phyloP scores from a whole-genome alignment of 2,113 vertebrate species.

The Neofelis nebulosa region DNA sequence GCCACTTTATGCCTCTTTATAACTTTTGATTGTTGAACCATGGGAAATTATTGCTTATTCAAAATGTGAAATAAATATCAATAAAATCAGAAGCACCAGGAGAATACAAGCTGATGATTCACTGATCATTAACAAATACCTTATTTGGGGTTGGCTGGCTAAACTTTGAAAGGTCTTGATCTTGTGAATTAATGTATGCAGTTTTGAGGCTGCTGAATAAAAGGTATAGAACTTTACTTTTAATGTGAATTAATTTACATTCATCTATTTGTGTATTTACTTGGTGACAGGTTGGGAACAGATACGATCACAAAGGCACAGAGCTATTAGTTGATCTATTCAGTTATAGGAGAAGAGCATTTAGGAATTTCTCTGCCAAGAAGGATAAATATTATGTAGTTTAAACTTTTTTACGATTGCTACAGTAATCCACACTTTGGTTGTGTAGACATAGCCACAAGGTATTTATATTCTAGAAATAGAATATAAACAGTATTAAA shows the following conservation, averaged over 20 bases:
- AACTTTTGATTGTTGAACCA: not conserved
- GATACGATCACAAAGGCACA: not conserved
- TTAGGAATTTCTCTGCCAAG: not conserved
- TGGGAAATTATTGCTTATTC: not conserved
- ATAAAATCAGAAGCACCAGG: not conserved
- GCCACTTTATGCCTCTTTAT: not conserved
- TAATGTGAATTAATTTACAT: not conserved
- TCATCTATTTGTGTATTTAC: not conserved
- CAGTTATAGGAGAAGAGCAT: not conserved
- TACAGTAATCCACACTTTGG: not conserved
- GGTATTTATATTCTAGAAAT: not conserved
- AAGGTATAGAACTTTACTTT: not conserved
- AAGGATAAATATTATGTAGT: not conserved
- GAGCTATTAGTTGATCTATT: not conserved
- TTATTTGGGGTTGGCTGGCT: not conserved
- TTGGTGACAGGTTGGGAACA: not conserved
- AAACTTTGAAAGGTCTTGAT: not conserved
- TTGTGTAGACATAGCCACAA: not conserved
- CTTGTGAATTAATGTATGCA: not conserved
- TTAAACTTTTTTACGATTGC: not conserved
- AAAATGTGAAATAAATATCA: constrained; percentile 16
- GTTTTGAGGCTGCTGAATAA: not conserved
- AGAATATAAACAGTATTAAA: not conserved
- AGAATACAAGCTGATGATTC: not conserved
- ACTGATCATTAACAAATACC: not conserved